A percentile compares a stretch with the other conserved stretches of the same genome.
Evolutionary conservation across 2,888 invertebrate genomes (phyloP).

Genomic region (Colostygia pectinataria): DNA sequence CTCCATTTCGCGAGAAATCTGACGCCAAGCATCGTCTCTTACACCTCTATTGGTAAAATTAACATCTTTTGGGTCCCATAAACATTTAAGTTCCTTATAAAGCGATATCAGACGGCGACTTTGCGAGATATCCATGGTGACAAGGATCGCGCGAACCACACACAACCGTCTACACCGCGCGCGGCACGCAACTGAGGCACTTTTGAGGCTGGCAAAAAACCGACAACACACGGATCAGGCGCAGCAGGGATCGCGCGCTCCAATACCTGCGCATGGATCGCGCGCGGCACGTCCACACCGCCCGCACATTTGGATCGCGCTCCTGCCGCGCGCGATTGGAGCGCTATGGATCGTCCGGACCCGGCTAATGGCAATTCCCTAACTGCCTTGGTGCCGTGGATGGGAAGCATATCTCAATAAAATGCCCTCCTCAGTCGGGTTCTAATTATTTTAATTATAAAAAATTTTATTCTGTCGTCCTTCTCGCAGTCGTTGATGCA

Average conservation of each 20-base stretch:
- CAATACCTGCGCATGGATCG: conserved; percentile 6
- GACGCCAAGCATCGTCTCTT: conserved; percentile 40
- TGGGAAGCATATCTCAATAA: too few relatives aligned
- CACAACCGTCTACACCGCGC: too few relatives aligned
- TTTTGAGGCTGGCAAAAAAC: too few relatives aligned
- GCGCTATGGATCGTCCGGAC: too few relatives aligned
- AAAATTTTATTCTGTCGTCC: too few relatives aligned
- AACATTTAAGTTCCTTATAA: conserved; percentile 33
- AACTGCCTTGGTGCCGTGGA: too few relatives aligned
- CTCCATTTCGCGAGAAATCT: conserved; percentile 28
- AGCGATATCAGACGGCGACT: conserved; percentile 30
- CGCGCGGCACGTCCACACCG: conserved; percentile 24
- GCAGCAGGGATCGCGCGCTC: conserved; percentile 2
- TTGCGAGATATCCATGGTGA: conserved; percentile 11
- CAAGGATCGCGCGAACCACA: background rate
- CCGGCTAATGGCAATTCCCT: too few relatives aligned
- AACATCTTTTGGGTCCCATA: conserved; percentile 39
- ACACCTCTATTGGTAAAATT: conserved; percentile 38
- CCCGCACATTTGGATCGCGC: conserved; percentile 3
- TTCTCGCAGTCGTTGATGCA: too few relatives aligned
- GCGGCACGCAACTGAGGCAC: too few relatives aligned
- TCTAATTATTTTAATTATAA: too few relatives aligned
- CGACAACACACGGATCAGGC: too few relatives aligned
- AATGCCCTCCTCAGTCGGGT: too few relatives aligned
- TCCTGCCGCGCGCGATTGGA: background rate